Percentiles rank a stretch among this genome's conserved stretches.
These are phyloP conservation scores for Harpalus rubripes DNA, from an alignment of 2,888 invertebrate genomes.

Conservation along the genomic window DNA sequence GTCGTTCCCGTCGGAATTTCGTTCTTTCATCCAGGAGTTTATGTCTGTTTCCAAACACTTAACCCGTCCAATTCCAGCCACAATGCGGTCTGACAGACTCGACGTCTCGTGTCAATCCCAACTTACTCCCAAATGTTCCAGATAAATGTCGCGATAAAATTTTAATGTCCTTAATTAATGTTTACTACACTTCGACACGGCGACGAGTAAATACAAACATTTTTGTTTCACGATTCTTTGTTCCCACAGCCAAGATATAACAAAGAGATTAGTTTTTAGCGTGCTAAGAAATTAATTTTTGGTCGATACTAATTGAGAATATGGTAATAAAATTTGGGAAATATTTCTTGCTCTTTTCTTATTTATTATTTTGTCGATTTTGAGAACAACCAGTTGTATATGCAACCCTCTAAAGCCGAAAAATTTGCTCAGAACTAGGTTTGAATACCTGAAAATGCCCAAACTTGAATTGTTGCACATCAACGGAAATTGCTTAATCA, in stretches of 20 bases:
- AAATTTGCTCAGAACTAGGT: too few relatives aligned
- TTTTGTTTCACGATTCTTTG: conserved; percentile 28
- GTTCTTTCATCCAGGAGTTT: background rate
- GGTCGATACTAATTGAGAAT: background rate
- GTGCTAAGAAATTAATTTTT: background rate
- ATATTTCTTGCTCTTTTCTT: too few relatives aligned
- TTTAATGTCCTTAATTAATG: conserved; percentile 42
- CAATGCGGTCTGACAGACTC: background rate
- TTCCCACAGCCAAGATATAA: background rate
- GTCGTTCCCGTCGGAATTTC: background rate
- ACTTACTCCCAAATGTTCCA: conserved; percentile 26
- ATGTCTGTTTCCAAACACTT: conserved; percentile 2
- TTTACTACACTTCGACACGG: conserved; percentile 39
- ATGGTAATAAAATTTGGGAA: background rate
- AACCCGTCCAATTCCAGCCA: background rate
- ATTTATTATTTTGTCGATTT: too few relatives aligned
- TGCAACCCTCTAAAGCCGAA: too few relatives aligned
- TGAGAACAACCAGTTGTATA: too few relatives aligned
- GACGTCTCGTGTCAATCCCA: conserved; percentile 38
- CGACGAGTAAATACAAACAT: conserved; percentile 13
- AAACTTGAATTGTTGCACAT: too few relatives aligned
- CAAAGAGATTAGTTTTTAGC: background rate
- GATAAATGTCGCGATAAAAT: conserved; percentile 36
- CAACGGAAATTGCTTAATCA: too few relatives aligned
- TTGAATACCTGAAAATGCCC: too few relatives aligned